Evolutionary conservation across 2,797 vertebrate species (phyloP), one percentile per base, ranked within the genome.

Genomic region (Lepus oiostolus): DNA sequence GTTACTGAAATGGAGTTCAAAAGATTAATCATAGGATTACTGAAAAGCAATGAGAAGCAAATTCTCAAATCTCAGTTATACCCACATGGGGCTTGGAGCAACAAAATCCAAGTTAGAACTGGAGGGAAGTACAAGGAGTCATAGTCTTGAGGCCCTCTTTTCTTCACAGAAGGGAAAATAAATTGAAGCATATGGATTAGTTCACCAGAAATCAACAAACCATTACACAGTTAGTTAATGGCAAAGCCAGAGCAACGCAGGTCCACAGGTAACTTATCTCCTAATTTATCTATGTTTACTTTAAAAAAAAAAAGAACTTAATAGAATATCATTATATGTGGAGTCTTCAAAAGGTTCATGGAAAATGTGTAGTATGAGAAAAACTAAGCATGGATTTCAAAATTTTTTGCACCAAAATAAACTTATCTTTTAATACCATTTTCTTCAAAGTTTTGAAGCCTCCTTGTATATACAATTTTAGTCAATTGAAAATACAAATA

Each of bases 121-220:
- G 50, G 35, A 85, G 58, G 75, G 70, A 82, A 81, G 16, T 10
- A 50, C 0, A 28, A 8, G 2, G 75, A 86, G 21, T 60, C 47
- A 7, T 93, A 58, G 75, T 81, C 54, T 79, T 52, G 79, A 90
- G 7, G 1, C 4, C n/a, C 1, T 42, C 12, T 54, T 21, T 82
- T 67, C 62, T 21, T 38, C 75, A 50, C 19, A 47, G 10, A 74
- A 42, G n/a, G 13, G 58, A 79, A 76, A 82, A 65, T 74, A 96
- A 92, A 71, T 30, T 38, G 14, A 92, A 54, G 14, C 4, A 50
- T 60, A 32, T 28, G 68, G 5, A n/a, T 85, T 85, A 67, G 16
- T 84, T 91, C 30, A 71, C 30, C 52, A 60, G 85, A 89, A 79
- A 80, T 86, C 62, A 88, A 60, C 42, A 79, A 80, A 16, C 21